Base-by-base conservation (phyloP, 2,888 invertebrate genomes). In the Diaphora mendica region DNA sequence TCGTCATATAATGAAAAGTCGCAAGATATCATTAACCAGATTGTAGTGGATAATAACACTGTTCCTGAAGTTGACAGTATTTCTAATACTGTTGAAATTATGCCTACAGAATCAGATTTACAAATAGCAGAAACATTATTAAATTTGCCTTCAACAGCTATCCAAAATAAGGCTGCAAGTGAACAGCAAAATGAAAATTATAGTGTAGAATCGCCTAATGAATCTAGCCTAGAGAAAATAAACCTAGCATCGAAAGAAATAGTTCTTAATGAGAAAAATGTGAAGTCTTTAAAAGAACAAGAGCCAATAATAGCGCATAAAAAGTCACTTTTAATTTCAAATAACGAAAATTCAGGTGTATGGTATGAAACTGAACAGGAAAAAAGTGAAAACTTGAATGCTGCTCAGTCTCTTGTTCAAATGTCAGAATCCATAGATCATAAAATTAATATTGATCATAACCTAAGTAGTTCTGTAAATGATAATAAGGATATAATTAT, bases 51-150 rank as follows among this genome's bases (percentile, higher is more conserved):
- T 65, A 77, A 73, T 67, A 79, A 59, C 35, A 51, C 68, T 42
- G 15, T 51, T 13, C 26, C 65, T 9, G 74, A 77, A 26, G 68
- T 39, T 33, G 68, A 68, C 9, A 39, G 55, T 68, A n/a, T 55
- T 17, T 17, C 55, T 35, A 20, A 48, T 9, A 77, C 70, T 70
- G 65, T 79, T n/a, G 87, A 93, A 78, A 92, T 80, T 84, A 77
- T 86, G 62, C 96, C 94, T 9, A 90, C 96, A 35, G 96, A 95
- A 88, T 95, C 95, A 23, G 96, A 95, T 85, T 88, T 96, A 26
- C 96, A 96, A 89, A 92, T 96, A 77, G 96, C 96, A 30, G 95
- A 96, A 86, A 90, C 96, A 3, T 90, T 96, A 33, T 93, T 96
- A 70, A 96, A 93, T 86, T 89, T 96, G 62, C 96, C 96, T 11